phyloP scores from a whole-genome alignment of 2,888 invertebrate genomes.

The Girardia tigrina region DNA sequence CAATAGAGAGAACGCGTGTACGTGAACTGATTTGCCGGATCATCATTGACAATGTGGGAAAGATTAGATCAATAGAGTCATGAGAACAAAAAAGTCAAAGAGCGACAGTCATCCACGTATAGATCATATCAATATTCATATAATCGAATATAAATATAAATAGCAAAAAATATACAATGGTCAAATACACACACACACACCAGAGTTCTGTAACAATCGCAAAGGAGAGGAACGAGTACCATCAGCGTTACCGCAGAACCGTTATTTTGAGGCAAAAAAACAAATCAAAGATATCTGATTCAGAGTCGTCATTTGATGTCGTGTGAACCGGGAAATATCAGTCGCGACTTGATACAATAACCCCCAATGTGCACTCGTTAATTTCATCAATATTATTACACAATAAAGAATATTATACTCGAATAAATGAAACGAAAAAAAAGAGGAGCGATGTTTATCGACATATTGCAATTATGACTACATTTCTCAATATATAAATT shows the following conservation, averaged over 20 bases:
- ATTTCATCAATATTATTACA: too few relatives aligned
- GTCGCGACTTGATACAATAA: background rate
- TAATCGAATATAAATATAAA: background rate
- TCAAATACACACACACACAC: background rate
- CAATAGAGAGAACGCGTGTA: too few relatives aligned
- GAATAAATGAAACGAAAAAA: background rate
- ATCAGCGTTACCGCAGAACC: background rate
- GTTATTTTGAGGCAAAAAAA: background rate
- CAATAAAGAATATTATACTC: background rate
- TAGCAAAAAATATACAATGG: background rate
- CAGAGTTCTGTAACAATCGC: background rate
- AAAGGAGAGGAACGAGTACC: background rate
- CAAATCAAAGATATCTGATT: too few relatives aligned
- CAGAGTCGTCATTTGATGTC: background rate
- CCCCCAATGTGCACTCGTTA: too few relatives aligned
- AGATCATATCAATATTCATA: too few relatives aligned
- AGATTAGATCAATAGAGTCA: too few relatives aligned
- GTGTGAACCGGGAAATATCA: conserved; percentile 11
- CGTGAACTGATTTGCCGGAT: too few relatives aligned
- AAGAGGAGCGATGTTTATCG: background rate
- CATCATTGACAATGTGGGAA: too few relatives aligned
- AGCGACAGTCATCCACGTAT: too few relatives aligned
- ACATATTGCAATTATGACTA: conserved; percentile 17
- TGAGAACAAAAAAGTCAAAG: too few relatives aligned
- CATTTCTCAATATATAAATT: background rate